phyloP scores from a whole-genome alignment of 2,113 vertebrate species.

The Drymodes brunneopygia region DNA sequence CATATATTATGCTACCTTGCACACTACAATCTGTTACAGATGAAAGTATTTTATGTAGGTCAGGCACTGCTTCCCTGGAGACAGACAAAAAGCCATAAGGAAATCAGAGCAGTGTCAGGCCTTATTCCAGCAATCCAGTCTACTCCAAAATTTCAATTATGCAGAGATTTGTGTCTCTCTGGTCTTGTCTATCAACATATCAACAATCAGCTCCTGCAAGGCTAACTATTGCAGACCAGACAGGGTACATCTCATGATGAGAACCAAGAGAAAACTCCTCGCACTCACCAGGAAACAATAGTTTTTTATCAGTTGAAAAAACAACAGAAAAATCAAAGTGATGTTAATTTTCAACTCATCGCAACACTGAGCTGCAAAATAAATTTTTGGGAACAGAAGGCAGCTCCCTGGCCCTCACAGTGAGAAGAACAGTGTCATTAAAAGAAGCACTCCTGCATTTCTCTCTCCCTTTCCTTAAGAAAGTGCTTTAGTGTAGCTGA shows the following conservation, averaged over 20 bases:
- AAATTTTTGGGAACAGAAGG: neutral
- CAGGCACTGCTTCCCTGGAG: neutral
- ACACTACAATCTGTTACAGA: neutral
- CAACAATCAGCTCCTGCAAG: neutral
- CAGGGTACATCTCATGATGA: neutral
- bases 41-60: constrained; percentile 31
- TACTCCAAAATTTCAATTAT: neutral
- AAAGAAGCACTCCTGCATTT: neutral
- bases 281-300: neutral
- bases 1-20: neutral
- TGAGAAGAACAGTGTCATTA: neutral
- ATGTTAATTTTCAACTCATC: neutral
- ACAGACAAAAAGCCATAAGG: neutral
- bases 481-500: neutral
- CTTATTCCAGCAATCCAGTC: neutral
- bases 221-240: neutral
- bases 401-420: neutral
- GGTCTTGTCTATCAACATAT: neutral
- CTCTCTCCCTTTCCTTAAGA: neutral
- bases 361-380: neutral
- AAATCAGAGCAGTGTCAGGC: neutral
- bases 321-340: neutral
- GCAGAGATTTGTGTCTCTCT: neutral
- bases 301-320: neutral
- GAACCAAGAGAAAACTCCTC: neutral